A percentile compares a stretch with the other conserved stretches of the same genome.
Evolutionary conservation across 2,113 vertebrate genomes (phyloP).

Genomic region (Pterocles burchelli): DNA sequence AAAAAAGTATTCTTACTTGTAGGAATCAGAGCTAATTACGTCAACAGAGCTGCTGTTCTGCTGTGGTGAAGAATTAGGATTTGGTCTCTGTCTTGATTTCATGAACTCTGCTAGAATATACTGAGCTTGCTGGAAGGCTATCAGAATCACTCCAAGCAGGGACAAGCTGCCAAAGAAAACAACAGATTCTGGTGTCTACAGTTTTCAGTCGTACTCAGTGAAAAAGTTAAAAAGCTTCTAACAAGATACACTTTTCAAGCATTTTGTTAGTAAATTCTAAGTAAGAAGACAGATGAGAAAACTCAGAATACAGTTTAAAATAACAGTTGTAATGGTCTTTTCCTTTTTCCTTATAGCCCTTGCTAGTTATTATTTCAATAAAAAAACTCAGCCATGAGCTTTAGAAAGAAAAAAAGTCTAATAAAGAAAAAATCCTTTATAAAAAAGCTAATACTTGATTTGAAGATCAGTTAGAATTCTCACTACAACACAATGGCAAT

Average conservation of each 20-base stretch:
- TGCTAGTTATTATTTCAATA: not conserved
- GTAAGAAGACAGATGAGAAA: not conserved
- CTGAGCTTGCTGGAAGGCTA: slow-evolving; percentile 96
- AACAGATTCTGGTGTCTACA: not conserved
- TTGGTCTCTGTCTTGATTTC: slow-evolving; percentile 84
- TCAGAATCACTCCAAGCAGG: slow-evolving; percentile 90
- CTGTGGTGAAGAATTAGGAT: slow-evolving; percentile 76
- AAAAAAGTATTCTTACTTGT: slow-evolving; percentile 79
- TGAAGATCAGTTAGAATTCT: not conserved
- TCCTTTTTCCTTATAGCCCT: not conserved
- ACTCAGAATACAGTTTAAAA: not conserved
- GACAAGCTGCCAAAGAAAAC: slow-evolving; percentile 83
- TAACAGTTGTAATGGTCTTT: not conserved
- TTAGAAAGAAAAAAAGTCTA: not conserved
- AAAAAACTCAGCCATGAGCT: not conserved
- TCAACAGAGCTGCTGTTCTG: slow-evolving; percentile 79
- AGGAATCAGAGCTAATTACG: slow-evolving; percentile 79
- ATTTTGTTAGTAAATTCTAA: not conserved
- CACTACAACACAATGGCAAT: not conserved
- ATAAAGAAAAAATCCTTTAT: not conserved
- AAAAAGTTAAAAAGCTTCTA: not conserved
- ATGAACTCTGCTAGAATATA: slow-evolving; percentile 92
- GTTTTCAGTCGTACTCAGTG: not conserved
- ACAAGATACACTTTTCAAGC: not conserved
- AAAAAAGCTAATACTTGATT: not conserved